Percentiles rank a stretch among this genome's conserved stretches.
phyloP scores from a whole-genome alignment of 2,113 vertebrate species.

The Spea bombifrons region DNA sequence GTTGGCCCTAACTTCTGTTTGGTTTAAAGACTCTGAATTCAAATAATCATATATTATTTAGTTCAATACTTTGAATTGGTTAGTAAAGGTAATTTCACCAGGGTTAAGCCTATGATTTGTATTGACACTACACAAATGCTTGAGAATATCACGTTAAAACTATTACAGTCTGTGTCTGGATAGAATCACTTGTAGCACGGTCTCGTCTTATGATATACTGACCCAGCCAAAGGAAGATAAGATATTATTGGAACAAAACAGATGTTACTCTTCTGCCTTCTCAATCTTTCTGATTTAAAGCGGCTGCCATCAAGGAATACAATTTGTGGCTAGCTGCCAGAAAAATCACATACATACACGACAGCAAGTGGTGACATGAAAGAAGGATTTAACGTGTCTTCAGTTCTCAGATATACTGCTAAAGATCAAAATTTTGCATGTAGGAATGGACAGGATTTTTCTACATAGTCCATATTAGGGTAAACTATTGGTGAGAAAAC shows the following conservation, averaged over 20 bases:
- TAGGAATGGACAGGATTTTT: no score
- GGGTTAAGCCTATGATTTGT: not conserved
- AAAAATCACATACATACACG: not conserved
- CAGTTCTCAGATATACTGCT: no score
- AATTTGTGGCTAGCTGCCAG: not conserved
- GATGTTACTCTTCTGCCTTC: conserved; percentile 15
- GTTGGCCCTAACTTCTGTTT: no score
- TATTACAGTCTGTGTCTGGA: conserved; percentile 6
- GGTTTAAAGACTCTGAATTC: no score
- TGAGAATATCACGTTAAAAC: not conserved
- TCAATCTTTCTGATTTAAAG: conserved; percentile 6
- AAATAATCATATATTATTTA: not conserved
- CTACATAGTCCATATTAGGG: no score
- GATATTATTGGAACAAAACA: conserved; percentile 15
- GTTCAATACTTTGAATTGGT: not conserved
- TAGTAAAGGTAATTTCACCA: not conserved
- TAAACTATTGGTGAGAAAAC: no score
- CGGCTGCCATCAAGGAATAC: conserved; percentile 3
- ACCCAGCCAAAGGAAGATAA: conserved; percentile 10
- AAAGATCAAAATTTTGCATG: no score
- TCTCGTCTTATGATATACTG: conserved; percentile 2
- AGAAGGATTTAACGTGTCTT: no score
- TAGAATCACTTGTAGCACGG: not conserved
- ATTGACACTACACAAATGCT: not conserved
- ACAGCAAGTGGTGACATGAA: no score